phyloP scores from a whole-genome alignment of 1,140 invertebrate genomes.

The Papilio glaucus region DNA sequence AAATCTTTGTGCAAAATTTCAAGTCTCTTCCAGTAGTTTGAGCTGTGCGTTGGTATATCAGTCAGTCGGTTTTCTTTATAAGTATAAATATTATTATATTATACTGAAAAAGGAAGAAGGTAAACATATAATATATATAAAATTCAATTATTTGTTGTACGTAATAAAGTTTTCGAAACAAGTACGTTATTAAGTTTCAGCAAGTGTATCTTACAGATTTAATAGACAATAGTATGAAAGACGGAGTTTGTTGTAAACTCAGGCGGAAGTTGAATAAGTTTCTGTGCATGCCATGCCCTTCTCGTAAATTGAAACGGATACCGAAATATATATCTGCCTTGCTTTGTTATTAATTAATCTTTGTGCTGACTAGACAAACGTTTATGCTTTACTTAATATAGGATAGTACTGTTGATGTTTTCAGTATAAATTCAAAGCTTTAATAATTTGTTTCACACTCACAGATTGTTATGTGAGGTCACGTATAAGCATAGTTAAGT shows the following conservation, averaged over 20 bases:
- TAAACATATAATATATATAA: too few relatives aligned
- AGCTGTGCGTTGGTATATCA: too few relatives aligned
- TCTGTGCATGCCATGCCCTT: conserved; percentile 61
- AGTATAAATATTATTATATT: too few relatives aligned
- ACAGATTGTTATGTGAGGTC: too few relatives aligned
- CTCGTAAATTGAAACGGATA: conserved; percentile 75
- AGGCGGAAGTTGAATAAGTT: conserved; percentile 67
- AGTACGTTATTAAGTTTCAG: conserved; percentile 50
- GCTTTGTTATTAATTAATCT: conserved; percentile 61
- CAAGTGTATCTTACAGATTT: conserved; percentile 72
- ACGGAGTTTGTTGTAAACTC: conserved; percentile 74
- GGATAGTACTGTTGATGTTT: too few relatives aligned
- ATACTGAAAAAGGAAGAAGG: neutral
- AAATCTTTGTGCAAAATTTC: too few relatives aligned
- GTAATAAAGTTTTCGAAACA: conserved; percentile 57
- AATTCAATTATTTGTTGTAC: conserved; percentile 40
- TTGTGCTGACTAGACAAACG: neutral
- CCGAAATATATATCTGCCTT: conserved; percentile 59
- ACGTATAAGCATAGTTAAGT: too few relatives aligned
- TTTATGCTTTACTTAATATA: neutral
- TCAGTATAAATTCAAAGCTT: too few relatives aligned
- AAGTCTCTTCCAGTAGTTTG: too few relatives aligned
- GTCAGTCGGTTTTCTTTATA: too few relatives aligned
- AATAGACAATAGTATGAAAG: conserved; percentile 69
- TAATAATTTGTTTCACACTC: too few relatives aligned